Percentiles rank a stretch among this genome's conserved stretches.
Conservation (phyloP, 2,888 invertebrate species). For the Physocephala rufipes region DNA sequence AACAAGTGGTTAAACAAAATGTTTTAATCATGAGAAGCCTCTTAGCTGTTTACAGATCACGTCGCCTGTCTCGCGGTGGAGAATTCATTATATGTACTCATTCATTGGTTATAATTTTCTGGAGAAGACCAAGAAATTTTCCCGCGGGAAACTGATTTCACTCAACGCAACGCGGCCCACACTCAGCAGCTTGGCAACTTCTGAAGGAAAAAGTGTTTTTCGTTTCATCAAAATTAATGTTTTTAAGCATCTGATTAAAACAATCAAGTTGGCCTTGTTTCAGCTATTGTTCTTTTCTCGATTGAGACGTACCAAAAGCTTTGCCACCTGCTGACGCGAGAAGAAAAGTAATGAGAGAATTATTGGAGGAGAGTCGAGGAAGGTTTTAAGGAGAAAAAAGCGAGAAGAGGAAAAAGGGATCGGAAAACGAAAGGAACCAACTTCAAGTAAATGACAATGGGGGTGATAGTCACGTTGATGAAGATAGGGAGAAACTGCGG, state of each 20-base stretch:
- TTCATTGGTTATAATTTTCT: background rate
- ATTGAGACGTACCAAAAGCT: background rate
- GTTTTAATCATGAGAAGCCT: too few relatives aligned
- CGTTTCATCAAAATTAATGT: background rate
- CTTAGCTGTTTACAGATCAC: too few relatives aligned
- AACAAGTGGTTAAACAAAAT: too few relatives aligned
- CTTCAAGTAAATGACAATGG: too few relatives aligned
- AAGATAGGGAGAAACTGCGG: too few relatives aligned
- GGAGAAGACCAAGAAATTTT: background rate
- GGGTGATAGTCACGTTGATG: too few relatives aligned
- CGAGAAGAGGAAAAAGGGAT: too few relatives aligned
- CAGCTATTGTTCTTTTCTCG: background rate
- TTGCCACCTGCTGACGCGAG: background rate
- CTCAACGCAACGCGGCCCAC: too few relatives aligned
- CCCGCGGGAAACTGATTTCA: background rate
- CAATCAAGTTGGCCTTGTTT: too few relatives aligned
- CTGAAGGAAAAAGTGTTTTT: background rate
- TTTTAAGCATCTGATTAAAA: constrained; percentile 3
- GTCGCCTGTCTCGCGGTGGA: too few relatives aligned
- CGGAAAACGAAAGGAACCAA: too few relatives aligned
- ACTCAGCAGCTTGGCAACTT: background rate
- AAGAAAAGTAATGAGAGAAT: background rate
- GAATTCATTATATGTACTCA: background rate
- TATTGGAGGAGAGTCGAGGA: background rate
- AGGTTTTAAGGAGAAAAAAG: too few relatives aligned